A percentile compares a stretch with the other conserved stretches of the same genome.
phyloP scores from a whole-genome alignment of 2,113 vertebrate species.

The Carassius gibelio region DNA sequence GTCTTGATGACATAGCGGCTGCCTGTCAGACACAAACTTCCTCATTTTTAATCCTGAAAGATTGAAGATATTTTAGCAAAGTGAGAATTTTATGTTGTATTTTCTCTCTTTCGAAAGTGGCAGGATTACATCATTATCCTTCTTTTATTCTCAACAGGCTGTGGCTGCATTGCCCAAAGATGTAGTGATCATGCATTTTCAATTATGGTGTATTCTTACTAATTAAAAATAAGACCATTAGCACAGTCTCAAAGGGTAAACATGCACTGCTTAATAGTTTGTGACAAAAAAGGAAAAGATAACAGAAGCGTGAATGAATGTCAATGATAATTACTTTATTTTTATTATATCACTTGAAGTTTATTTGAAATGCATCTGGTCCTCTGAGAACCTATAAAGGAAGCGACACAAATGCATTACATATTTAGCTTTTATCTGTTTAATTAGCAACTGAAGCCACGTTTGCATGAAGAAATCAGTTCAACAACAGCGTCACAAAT shows the following conservation, averaged over 20 bases:
- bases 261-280: conserved; percentile 6
- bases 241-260: conserved; percentile 23
- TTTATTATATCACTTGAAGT: background rate
- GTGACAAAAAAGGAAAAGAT: background rate
- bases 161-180: background rate
- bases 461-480: background rate
- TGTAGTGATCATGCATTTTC: background rate
- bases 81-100: background rate
- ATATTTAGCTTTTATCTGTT: background rate
- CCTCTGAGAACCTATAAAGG: conserved; percentile 3
- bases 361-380: background rate
- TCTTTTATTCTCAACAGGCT: background rate
- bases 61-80: no score
- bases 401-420: background rate
- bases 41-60: background rate
- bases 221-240: conserved; percentile 20
- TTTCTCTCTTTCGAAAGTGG: background rate
- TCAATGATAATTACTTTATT: conserved; percentile 11
- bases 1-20: background rate
- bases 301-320: background rate
- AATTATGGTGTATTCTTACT: conserved; percentile 11
- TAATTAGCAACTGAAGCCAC: background rate
- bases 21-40: background rate
- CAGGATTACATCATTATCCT: background rate
- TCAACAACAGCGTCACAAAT: conserved; percentile 13